Conservation (phyloP, 2,888 invertebrate genomes). For the Penaeus monodon region DNA sequence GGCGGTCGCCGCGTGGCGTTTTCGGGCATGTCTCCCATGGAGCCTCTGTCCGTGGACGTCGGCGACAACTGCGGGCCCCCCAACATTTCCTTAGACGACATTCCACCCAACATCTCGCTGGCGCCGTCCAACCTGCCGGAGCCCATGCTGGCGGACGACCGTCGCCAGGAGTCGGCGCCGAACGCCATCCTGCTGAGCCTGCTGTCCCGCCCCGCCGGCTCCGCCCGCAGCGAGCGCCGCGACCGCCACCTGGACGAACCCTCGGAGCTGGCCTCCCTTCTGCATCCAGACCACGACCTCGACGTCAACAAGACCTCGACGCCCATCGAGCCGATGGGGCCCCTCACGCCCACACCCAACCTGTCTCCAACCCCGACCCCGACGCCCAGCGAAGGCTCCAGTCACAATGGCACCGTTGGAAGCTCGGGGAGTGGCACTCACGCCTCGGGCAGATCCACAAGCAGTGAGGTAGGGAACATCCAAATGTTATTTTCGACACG, state of each 20-base stretch:
- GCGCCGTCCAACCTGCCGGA: slow-evolving; percentile 45
- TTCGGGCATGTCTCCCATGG: slow-evolving; percentile 55
- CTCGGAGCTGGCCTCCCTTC: slow-evolving; percentile 33
- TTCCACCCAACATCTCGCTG: slow-evolving; percentile 47
- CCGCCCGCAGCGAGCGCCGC: slow-evolving; percentile 21
- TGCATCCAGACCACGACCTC: slow-evolving; percentile 40
- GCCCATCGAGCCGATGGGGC: slow-evolving; percentile 48
- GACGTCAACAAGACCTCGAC: slow-evolving; percentile 55
- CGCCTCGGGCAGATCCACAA: slow-evolving; percentile 37
- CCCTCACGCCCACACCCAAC: slow-evolving; percentile 42
- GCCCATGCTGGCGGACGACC: slow-evolving; percentile 33
- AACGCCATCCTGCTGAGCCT: slow-evolving; percentile 57
- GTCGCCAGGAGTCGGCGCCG: slow-evolving; percentile 37
- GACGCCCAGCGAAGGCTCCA: slow-evolving; percentile 45
- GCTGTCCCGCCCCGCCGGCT: slow-evolving; percentile 43
- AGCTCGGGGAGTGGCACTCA: slow-evolving; percentile 55
- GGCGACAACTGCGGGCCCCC: slow-evolving; percentile 43
- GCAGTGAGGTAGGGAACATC: slow-evolving; percentile 41
- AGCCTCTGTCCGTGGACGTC: slow-evolving; percentile 57
- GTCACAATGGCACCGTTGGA: slow-evolving; percentile 44
- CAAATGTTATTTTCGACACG: neutral
- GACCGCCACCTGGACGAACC: slow-evolving; percentile 28
- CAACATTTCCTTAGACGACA: slow-evolving; percentile 49
- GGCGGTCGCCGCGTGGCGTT: slow-evolving; percentile 53
- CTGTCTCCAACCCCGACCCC: slow-evolving; percentile 48